These are phyloP conservation scores for Gadopsis bispinosus DNA, from an alignment of 2,797 vertebrate species.

Conservation along the genomic window DNA sequence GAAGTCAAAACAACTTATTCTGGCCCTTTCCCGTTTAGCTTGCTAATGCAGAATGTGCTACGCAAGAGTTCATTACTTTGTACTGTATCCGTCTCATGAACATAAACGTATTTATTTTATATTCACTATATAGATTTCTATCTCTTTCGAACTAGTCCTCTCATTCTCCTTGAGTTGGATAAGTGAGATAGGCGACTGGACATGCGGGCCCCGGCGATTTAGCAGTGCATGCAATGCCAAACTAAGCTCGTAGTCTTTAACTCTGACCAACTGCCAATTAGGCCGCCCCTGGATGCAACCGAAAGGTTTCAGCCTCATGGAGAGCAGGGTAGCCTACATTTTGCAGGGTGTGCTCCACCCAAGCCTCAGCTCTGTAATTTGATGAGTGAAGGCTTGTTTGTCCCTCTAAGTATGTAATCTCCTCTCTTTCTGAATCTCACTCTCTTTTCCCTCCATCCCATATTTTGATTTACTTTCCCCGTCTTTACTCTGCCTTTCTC, in stretches of 20 bases:
- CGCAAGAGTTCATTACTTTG: neutral
- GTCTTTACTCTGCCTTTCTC: slow-evolving; percentile 1
- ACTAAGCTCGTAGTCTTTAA: slow-evolving; percentile 74
- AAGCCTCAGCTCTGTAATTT: slow-evolving; percentile 82
- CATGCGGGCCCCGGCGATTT: slow-evolving; percentile 37
- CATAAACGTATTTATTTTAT: neutral
- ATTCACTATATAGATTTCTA: neutral
- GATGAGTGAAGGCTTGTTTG: slow-evolving; percentile 76
- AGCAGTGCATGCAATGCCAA: slow-evolving; percentile 66
- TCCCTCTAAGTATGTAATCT: slow-evolving; percentile 69
- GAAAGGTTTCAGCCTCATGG: slow-evolving; percentile 67
- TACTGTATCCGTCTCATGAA: neutral
- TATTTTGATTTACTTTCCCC: slow-evolving; percentile 37
- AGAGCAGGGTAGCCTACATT: slow-evolving; percentile 75
- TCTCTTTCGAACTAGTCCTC: neutral
- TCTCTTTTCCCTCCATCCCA: slow-evolving; percentile 32
- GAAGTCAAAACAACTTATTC: neutral
- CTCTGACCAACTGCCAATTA: slow-evolving; percentile 84
- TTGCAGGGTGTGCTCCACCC: slow-evolving; percentile 80
- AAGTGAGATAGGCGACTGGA: slow-evolving; percentile 29
- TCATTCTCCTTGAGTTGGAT: slow-evolving; percentile 31
- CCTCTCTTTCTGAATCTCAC: slow-evolving; percentile 50
- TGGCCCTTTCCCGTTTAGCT: neutral
- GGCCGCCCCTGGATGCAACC: slow-evolving; percentile 67
- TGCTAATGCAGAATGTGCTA: neutral